A percentile compares a stretch with the other conserved stretches of the same genome.
phyloP scores from a whole-genome alignment of 1,140 invertebrate genomes.

The Orchestia grillus region DNA sequence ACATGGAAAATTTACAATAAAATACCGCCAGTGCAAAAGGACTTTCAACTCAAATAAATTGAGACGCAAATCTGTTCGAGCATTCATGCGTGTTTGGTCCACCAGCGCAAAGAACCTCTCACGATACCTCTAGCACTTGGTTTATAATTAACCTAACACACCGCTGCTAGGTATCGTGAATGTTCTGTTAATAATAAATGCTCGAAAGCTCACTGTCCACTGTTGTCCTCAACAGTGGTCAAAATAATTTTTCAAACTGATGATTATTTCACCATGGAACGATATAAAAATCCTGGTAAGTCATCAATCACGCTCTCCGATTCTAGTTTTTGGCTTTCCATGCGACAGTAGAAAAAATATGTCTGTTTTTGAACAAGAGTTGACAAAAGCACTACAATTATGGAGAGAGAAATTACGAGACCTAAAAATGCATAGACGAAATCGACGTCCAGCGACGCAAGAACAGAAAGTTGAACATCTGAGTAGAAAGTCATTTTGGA shows the following conservation, averaged over 20 bases:
- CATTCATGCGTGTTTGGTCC: background rate
- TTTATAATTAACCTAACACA: background rate
- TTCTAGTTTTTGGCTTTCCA: background rate
- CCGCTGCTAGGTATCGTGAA: background rate
- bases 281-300: background rate
- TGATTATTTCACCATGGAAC: background rate
- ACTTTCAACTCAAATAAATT: background rate
- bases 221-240: background rate
- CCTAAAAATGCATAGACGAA: background rate
- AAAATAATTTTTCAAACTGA: background rate
- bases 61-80: background rate
- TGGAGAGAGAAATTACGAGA: background rate
- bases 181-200: background rate
- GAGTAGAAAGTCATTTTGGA: background rate
- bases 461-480: background rate
- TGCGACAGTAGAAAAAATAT: background rate
- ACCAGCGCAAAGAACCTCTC: background rate
- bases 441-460: background rate
- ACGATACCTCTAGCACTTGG: background rate
- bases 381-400: background rate
- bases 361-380: background rate
- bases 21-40: background rate
- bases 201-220: background rate
- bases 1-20: background rate
- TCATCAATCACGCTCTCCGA: background rate